Base-by-base conservation (phyloP, 2,888 invertebrate species). In the Eudemis profundana region DNA sequence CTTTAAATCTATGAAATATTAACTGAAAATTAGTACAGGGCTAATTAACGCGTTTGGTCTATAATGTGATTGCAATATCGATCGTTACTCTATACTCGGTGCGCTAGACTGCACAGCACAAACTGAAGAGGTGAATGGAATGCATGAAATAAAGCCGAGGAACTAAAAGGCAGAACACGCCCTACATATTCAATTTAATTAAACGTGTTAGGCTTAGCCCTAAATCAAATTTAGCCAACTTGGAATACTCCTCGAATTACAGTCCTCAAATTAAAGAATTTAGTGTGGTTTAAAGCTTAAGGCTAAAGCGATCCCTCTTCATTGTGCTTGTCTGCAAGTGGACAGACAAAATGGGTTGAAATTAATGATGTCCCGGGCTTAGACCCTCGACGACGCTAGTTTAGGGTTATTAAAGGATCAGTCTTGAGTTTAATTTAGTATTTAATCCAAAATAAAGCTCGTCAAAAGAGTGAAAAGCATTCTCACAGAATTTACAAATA, bases 321-420 rank as follows among this genome's bases (percentile, higher is more conserved):
- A 44, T 54, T 54, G 46, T 12, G 47, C 27, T 38, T 47, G 12
- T 19, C 15, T 21, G 29, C 42, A 4, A 40, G 15, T n/a, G 15
- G 60, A 50, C 60, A 40, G 49, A 40, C 49, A 40, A 49, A 60
- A 49, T 60, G 42, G 40, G 40, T 10, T 40, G 8, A 64, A 57
- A 64, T 64, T 57, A 64, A 64, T 64, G 50, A 50, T 27, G 63
- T 56, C 17, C 29, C 1, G 7, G 50, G 50, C 42, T 64, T 57
- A 64, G 36, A 23, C 36, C 15, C 5, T n/a, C 3, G 57, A 14
- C 33, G n/a, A 42, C 49, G 23, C 19, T 21, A 19, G 21, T 27
- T 15, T 36, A n/a, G 19, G n/a, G 33, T 19, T 29, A 23, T 14
- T 42, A 42, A 12, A 10, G 33, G 36, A 36, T 38, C 19, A 21